Evolutionary conservation across 2,888 invertebrate species (phyloP), one percentile per base, ranked within the genome.

Genomic region (Cerastoderma edule): DNA sequence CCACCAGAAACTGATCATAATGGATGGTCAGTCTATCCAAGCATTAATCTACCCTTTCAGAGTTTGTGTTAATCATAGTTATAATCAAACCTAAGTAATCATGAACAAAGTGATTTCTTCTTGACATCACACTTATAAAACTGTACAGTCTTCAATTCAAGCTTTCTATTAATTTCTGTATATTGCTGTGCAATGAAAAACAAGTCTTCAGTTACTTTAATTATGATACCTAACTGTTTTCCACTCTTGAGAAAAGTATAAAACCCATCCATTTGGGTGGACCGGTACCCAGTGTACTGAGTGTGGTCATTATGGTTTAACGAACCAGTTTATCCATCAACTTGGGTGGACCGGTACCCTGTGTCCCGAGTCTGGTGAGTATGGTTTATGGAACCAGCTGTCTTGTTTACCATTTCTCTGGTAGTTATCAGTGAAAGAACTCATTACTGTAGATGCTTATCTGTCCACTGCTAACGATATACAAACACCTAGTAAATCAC

Each of bases 351-450:
- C 56, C 28, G 10, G 30, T 30, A 56, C 56, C 56, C 10, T 30
- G 56, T 13, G 13, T 56, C 10, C 30, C 30, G 30, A 2, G 16
- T 24, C 24, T 50, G n/a, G 8, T 24, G 8, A 19, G 50, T 19
- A 10, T 50, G 50, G 19, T 28, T 32, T 33, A 28, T 66, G 66
- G 66, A 50, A 50, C 56, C 65, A 76, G 72, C 67, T 50, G 56
- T 65, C 65, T 50, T 56, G 48, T 72, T 76, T 72, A 64, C 64
- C 76, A 76, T 72, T 68, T 64, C 30, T 24, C 64, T 27, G 39
- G 27, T 27, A 27, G 28, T 66, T 76, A 76, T 72, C 76, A 68
- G 68, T 76, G 75, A 76, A 76, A 76, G 76, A 76, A 72, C 68
- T 68, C 67, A 76, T 76, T 76, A 72, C 50, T 30, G 22, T 0